Evolutionary conservation across 2,113 vertebrate species (phyloP), one percentile per base, ranked within the genome.

Genomic region (Gymnarchus niloticus): DNA sequence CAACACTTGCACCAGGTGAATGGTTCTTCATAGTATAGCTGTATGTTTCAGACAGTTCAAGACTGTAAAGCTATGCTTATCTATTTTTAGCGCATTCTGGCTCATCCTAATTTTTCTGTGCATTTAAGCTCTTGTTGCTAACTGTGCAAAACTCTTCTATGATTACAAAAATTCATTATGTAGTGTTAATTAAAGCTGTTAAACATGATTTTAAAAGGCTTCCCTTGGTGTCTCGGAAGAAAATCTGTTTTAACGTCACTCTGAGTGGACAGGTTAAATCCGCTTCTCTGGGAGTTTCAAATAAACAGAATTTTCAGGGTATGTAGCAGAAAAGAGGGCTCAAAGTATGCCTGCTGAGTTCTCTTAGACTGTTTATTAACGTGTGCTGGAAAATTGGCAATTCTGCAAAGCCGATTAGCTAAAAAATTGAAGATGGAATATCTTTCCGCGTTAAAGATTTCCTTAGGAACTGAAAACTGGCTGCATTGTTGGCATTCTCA

Each of bases 171-270:
- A 91, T 92, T 94, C 90, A 91, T 92, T 95, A 88, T 92, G 81
- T 93, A 90, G 90, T 89, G 88, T 94, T 93, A 92, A 93, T 83
- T 92, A 93, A 69, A 91, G 88, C 91, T 88, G 88, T 89, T 94
- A 91, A 91, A 95, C n/a, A 92, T 95, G 94, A 94, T 82, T 95
- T 96, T 88, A 95, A 95, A 93, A 89, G 89, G 90, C 86, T 84
- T 91, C 87, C 91, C 83, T 87, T 81, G 87, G 88, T 92, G 90
- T 94, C 91, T 86, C 0, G 88, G 90, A 91, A 92, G 93, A 93
- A 85, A 93, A 86, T 81, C 87, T 89, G 93, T 95, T 91, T 91
- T 94, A 91, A 93, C 93, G 94, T 92, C 91, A 92, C 90, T 93
- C 94, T 90, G 90, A 57, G 92, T 87, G 89, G 90, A 92, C 93